Percentiles rank a stretch among this genome's conserved stretches.
These are phyloP conservation scores for Temnothorax unifasciatus DNA, from an alignment of 2,888 invertebrate species.

Conservation along the genomic window DNA sequence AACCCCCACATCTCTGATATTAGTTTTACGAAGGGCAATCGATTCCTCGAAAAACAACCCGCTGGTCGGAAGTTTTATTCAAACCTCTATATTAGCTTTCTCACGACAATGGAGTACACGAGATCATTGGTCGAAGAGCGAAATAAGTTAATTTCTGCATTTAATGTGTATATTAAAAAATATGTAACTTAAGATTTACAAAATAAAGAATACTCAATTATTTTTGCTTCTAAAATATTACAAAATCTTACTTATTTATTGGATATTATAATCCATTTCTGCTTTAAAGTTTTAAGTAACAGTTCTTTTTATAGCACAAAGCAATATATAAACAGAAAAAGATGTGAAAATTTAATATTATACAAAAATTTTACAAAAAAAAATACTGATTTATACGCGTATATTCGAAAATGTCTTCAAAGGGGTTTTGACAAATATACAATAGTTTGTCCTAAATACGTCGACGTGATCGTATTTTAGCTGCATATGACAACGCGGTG, in stretches of 20 bases:
- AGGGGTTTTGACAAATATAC: constrained; percentile 6
- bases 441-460: neutral
- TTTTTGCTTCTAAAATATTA: neutral
- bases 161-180: neutral
- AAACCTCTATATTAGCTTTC: neutral
- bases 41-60: neutral
- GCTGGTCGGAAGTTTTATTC: neutral
- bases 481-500: constrained; percentile 26
- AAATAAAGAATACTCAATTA: neutral
- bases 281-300: neutral
- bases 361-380: neutral
- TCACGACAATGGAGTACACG: neutral
- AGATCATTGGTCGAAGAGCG: neutral
- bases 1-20: neutral
- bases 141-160: neutral
- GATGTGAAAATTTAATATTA: neutral
- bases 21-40: constrained; percentile 20
- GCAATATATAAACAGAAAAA: neutral
- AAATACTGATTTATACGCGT: neutral
- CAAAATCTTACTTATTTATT: neutral
- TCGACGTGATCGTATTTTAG: constrained; percentile 10
- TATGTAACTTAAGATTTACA: too few relatives aligned
- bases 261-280: neutral
- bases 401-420: neutral
- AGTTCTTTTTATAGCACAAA: neutral